These are phyloP conservation scores for Ciconia maguari DNA, from an alignment of 2,113 vertebrate species.

Conservation along the genomic window DNA sequence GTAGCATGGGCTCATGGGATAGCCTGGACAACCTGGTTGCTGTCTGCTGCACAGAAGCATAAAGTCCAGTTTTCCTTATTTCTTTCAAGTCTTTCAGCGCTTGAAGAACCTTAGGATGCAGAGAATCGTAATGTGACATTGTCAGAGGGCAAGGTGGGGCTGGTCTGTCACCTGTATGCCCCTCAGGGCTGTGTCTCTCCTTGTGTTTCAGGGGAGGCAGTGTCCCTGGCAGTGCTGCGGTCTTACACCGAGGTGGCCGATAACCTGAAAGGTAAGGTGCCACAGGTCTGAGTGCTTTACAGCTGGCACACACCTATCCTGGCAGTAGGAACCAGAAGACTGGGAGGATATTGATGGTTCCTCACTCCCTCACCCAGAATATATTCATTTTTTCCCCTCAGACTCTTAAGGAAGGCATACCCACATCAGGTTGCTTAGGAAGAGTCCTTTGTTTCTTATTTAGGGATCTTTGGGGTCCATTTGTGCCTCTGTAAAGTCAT, in stretches of 20 bases:
- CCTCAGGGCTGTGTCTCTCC: background rate
- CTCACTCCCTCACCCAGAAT: background rate
- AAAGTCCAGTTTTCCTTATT: background rate
- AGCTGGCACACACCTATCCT: background rate
- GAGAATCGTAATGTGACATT: accelerated
- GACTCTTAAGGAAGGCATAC: background rate
- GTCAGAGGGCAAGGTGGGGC: background rate
- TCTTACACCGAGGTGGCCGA: slow-evolving; percentile 81
- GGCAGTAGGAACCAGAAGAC: background rate
- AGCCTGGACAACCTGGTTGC: background rate
- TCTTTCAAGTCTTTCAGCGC: background rate
- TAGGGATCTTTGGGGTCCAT: background rate
- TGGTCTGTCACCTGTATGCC: background rate
- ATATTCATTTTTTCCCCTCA: background rate
- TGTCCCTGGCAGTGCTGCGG: slow-evolving; percentile 82
- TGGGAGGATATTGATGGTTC: background rate
- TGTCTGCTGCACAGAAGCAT: background rate
- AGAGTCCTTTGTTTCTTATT: background rate
- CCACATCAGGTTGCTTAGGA: background rate
- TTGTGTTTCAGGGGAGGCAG: slow-evolving; percentile 86
- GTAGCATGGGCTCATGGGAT: background rate
- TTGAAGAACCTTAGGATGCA: background rate
- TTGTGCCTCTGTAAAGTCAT: background rate
- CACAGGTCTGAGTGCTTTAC: background rate
- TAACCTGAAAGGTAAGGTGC: slow-evolving; percentile 80